Conservation (phyloP, 2,888 invertebrate genomes). For the Latrodectus hesperus region DNA sequence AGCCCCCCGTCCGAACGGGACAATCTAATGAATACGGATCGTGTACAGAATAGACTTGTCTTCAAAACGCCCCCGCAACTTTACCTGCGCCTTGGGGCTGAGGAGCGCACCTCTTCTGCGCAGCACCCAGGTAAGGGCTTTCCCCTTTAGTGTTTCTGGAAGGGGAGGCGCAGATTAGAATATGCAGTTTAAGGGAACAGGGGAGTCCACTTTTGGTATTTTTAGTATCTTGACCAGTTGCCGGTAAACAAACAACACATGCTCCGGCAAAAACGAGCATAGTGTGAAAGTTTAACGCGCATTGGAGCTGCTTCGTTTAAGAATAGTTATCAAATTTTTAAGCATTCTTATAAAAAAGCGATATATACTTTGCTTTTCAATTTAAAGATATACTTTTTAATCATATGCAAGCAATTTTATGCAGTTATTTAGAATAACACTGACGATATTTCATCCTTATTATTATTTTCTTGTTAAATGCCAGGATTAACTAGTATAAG, state of each 20-base stretch:
- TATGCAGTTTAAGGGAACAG: neutral
- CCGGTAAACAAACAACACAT: neutral
- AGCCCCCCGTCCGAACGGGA: slow-evolving; percentile 46
- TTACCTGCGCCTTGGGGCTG: slow-evolving; percentile 44
- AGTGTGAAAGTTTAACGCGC: neutral
- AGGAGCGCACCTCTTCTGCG: slow-evolving; percentile 47
- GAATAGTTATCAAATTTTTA: no score
- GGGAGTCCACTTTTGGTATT: neutral
- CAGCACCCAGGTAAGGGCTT: slow-evolving; percentile 40
- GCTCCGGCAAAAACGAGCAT: neutral
- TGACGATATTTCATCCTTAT: no score
- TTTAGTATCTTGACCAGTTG: neutral
- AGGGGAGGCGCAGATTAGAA: neutral
- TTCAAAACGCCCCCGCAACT: slow-evolving; percentile 62
- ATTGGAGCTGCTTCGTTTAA: neutral
- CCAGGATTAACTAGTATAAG: no score
- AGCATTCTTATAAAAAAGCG: no score
- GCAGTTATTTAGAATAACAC: no score
- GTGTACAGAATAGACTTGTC: slow-evolving; percentile 36
- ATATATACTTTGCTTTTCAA: no score
- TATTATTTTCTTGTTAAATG: no score
- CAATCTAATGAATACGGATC: slow-evolving; percentile 58
- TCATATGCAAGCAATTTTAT: no score
- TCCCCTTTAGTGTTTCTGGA: slow-evolving; percentile 4
- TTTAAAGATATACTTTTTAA: no score